A percentile compares a stretch with the other conserved stretches of the same genome.
Evolutionary conservation across 2,113 vertebrate species (phyloP).

Genomic region (Pachycephala philippinensis): DNA sequence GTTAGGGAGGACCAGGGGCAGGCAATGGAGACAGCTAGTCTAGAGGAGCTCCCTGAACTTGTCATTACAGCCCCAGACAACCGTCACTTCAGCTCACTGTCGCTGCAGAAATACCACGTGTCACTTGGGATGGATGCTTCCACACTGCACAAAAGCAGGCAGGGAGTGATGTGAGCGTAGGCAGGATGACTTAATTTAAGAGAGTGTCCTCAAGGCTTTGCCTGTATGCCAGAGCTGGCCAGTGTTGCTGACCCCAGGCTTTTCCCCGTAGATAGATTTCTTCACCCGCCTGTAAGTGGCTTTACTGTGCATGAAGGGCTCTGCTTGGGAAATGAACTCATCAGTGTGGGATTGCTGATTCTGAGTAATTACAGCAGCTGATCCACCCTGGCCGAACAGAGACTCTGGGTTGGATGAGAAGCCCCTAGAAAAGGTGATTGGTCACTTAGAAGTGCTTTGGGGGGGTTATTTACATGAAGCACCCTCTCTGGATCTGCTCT

Average conservation of each 20-base stretch:
- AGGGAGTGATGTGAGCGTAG: not conserved
- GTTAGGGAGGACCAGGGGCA: not conserved
- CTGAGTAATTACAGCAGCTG: not conserved
- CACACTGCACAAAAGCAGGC: not conserved
- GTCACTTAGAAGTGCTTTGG: not conserved
- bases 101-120: not conserved
- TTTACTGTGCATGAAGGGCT: not conserved
- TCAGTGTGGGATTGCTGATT: not conserved
- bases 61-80: not conserved
- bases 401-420: not conserved
- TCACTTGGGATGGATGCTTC: conserved; percentile 11
- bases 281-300: not conserved
- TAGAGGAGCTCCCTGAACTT: not conserved
- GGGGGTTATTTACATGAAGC: not conserved
- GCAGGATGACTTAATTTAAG: not conserved
- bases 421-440: not conserved
- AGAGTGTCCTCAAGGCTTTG: not conserved
- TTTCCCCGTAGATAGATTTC: not conserved
- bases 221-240: not conserved
- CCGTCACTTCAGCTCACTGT: not conserved
- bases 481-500: not conserved
- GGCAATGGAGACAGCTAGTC: not conserved
- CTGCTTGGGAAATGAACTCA: fast-evolving
- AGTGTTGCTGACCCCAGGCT: fast-evolving
- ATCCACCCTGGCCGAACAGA: not conserved